Base-by-base conservation (phyloP, 1,140 invertebrate species). In the Drosophila pallidifrons region DNA sequence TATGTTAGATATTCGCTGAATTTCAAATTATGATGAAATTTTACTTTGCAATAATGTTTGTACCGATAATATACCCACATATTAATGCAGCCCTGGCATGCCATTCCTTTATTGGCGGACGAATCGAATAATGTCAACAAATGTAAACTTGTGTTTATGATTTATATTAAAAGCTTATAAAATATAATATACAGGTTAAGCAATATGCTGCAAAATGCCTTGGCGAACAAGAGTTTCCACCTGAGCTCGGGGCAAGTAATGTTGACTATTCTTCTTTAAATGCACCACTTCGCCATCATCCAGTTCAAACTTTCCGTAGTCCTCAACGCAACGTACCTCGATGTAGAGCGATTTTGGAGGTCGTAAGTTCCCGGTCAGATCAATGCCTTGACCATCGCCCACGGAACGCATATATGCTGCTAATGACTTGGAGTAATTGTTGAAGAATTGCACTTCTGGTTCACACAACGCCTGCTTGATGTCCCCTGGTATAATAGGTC, bases 231-330 rank as follows among this genome's bases (percentile, higher is more conserved):
- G 94, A 52, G 97, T 95, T 93, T 99, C 98, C 93, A 98, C 98
- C 88, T 98, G 96, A 3, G 95, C 94, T 75, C 97, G 94, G 7
- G 98, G 96, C 35, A 99, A 93, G 89, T 98, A 97, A 93, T 99
- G 98, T 93, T 97, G 96, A 80, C 96, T 98, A 91, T 99, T 97
- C 93, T 98, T 98, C 92, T 97, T 98, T 1, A 99, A 93, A 59
- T 96, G 94, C 20, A 99, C 95, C 0, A 96, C 94, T 90, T 97
- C 96, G 41, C 98, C 99, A 94, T 98, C 97, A 87, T 98, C 98
- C 11, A 98, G 94, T 93, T 99, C 98, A 89, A 98, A 96, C 93
- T 97, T 97, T 1, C 98, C 98, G 94, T 98, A 98, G 93, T 99
- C 98, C 47, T 94, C 93, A 25, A 99, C 87, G 92, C 98, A 99